Evolutionary conservation across 1,140 invertebrate species (phyloP), one percentile per base, ranked within the genome.

Genomic region (Cephus cinctus): DNA sequence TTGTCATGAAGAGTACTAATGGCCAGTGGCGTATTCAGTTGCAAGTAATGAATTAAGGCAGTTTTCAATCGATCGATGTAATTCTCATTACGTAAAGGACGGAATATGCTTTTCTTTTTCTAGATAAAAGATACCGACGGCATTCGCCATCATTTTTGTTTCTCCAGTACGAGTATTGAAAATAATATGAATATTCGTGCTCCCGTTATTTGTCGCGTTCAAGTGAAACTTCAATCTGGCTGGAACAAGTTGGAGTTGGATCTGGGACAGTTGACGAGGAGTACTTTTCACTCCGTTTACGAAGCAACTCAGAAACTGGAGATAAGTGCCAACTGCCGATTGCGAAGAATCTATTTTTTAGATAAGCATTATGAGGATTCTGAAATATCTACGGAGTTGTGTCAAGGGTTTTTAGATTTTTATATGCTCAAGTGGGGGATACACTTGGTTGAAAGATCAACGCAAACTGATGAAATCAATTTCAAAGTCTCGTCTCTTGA

Each of bases 361-460:
- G 62, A 70, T 35, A 61, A 48, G 8, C 61, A 66, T 41, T 71
- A 71, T 4, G 38, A 50, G 0, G 42, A 69, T 1, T 15, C 50
- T 25, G 64, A 69, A 15, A 53, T 65, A 27, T 55, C 57, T 0
- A 18, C 54, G 0, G 43, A 50, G 16, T 44, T 69, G 2, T 69
- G 52, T 15, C 51, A 61, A 34, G 54, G 54, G 3, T 71, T 71
- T 38, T 50, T 71, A 5, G 55, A 69, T 4, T 34, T 32, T 8
- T 71, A 71, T 18, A 63, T 71, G 65, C 20, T 52, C 1, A 71
- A 71, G 21, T 70, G 67, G 65, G 69, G 69, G 22, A 61, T 54
- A 1, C 40, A 32, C 3, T 23, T n/a, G 2, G 25, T 57, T 0
- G 63, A 68, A n/a, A 47, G 51, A 9, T 44, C 32, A 4, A 59